Base-by-base conservation (phyloP, 2,888 invertebrate genomes). In the Orgyia antiqua region DNA sequence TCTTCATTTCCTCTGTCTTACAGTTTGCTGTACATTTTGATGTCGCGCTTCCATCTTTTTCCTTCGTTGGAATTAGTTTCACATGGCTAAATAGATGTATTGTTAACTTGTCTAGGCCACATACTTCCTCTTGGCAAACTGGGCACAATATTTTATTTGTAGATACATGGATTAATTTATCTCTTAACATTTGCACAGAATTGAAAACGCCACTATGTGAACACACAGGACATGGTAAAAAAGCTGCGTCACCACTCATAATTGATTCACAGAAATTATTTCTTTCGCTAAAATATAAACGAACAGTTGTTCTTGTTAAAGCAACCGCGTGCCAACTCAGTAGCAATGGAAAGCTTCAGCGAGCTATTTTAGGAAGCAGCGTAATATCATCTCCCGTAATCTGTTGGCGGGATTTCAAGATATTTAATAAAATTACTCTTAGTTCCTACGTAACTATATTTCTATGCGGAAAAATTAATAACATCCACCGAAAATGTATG, bases 11-110 rank as follows among this genome's bases (percentile, higher is more conserved):
- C 18, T 54, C 40, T 30, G 48, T 38, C 24, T 41, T 45, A 46
- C 57, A 55, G 29, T 58, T 67, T 47, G 66, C 64, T 39, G 31
- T 33, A 48, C 52, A 58, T 15, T 38, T 19, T 52, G 58, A 57
- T 37, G 49, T 51, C 56, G 13, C 27, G 36, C 6, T 51, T 45
- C 25, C 24, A 24, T 17, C 27, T 34, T 36, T 47, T 36, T 47
- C 45, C 48, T 58, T 72, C 36, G 52, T 50, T 27, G 57, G 45
- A 44, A 70, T 45, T 34, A 88, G 61, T 46, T 78, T 76, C 3
- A 90, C 88, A 64, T 94, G 94, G 37, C 91, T 91, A 60, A 94
- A 94, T 45, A 95, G 82, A 72, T 95, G 94, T 58, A 94, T 93
- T 1, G 94, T 94, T 29, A 94, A 80, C 78, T 94, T 94, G 68